A percentile compares a stretch with the other conserved stretches of the same genome.
Evolutionary conservation across 2,797 vertebrate species (phyloP).

Genomic region (Hyperoplus immaculatus): DNA sequence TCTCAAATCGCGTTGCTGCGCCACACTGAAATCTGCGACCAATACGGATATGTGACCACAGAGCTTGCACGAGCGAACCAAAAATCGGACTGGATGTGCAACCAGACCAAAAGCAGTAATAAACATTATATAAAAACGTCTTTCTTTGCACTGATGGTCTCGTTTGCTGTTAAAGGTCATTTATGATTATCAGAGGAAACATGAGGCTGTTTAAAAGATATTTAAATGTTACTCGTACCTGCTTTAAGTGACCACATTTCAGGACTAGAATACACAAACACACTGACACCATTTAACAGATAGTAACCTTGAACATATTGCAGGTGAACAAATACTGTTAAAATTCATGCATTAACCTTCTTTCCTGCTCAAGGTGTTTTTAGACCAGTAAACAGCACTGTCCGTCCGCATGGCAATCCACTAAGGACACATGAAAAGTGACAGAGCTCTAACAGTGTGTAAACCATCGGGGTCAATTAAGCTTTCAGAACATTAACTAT

Average conservation of each 20-base stretch:
- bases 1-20: too few relatives aligned
- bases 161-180: too few relatives aligned
- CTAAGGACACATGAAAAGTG: conserved; percentile 27
- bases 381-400: conserved; percentile 28
- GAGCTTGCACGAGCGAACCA: too few relatives aligned
- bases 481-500: conserved; percentile 40
- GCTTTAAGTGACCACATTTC: not conserved
- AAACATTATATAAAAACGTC: too few relatives aligned
- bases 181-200: too few relatives aligned
- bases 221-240: too few relatives aligned
- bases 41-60: too few relatives aligned
- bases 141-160: too few relatives aligned
- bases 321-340: conserved; percentile 18
- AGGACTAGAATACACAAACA: not conserved
- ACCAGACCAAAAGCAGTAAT: too few relatives aligned
- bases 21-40: too few relatives aligned
- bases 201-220: too few relatives aligned
- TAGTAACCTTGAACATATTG: conserved; percentile 15
- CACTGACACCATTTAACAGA: not conserved
- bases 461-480: conserved; percentile 52
- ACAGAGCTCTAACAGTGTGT: conserved; percentile 40
- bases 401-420: conserved; percentile 43
- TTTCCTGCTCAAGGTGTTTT: conserved; percentile 18
- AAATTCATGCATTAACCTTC: conserved; percentile 31
- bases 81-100: too few relatives aligned